phyloP scores from a whole-genome alignment of 2,888 invertebrate species.

The Lumbricus terrestris region DNA sequence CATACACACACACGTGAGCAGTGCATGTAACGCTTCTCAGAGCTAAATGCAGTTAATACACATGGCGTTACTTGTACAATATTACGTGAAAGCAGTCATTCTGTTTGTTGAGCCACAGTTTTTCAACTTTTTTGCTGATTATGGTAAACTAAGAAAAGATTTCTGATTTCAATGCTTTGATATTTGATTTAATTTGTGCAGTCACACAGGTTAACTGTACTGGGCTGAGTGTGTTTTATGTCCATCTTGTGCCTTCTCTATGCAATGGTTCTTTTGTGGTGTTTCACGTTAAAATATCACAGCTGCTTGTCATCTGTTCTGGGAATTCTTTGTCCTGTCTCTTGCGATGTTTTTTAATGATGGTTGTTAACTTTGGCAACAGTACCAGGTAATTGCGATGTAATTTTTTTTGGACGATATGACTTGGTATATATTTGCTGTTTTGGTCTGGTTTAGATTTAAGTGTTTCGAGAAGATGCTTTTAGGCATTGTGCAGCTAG shows the following conservation, averaged over 20 bases:
- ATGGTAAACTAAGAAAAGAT: background rate
- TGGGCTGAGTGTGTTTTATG: background rate
- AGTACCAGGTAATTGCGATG: background rate
- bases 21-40: no score
- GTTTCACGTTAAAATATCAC: background rate
- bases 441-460: background rate
- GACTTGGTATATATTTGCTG: background rate
- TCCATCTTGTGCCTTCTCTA: conserved; percentile 3
- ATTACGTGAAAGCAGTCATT: background rate
- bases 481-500: background rate
- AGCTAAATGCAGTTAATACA: no score
- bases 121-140: background rate
- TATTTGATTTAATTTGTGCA: background rate
- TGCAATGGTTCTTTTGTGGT: background rate
- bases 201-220: background rate
- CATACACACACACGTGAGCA: no score
- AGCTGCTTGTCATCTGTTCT: background rate
- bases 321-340: background rate
- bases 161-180: background rate
- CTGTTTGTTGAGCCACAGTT: background rate
- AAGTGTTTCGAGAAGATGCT: background rate
- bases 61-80: background rate
- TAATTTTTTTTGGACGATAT: no score
- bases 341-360: background rate
- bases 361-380: background rate